Evolutionary conservation across 2,888 invertebrate species (phyloP), one percentile per base, ranked within the genome.

Genomic region (Nasonia oneida): DNA sequence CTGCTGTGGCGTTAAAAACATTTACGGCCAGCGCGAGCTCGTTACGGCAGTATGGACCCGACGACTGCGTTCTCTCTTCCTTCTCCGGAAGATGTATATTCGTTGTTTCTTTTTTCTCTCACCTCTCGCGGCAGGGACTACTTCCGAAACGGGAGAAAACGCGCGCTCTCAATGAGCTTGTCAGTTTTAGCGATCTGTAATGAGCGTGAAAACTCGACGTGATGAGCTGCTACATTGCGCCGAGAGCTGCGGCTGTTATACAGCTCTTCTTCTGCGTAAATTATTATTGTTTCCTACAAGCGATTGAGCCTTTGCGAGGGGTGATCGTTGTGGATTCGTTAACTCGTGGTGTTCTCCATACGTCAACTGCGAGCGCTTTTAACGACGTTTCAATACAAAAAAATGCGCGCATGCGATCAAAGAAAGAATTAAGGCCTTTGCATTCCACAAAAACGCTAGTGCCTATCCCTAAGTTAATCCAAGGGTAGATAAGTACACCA

Each of bases 1-100:
- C 15, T 12, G 18, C 29, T 15, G 33, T 61, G 33, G 23, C 57
- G 81, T 76, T 81, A 84, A 81, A 85, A 81, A 85, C 75, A 75
- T 80, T 80, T 84, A 84, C 84, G 79, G 80, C 84, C 64, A 37
- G 37, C 37, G 37, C 1, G n/a, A 29, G 67, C 23, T 47, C 74
- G 74, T 75, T 37, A 18, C 76, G 4, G 29, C 29, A 76, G 2
- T 61, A 6, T 76, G 53, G n/a, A 76, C 29, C 23, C 23, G 76
- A 57, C 57, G 6, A 61, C 57, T 61, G 6, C n/a, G 18, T n/a
- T 61, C 57, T 61, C 57, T 61, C 42, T 18, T 18, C 23, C 71
- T 37, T 67, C 29, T 10, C 47, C 12, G 15, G 70, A 42, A 23
- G 37, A 39, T 70, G 10, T 18, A 12, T 70, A 6, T 42, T 71